Percentiles rank a stretch among this genome's conserved stretches.
Conservation (phyloP, 2,797 vertebrate genomes). For the Peromyscus nudipes region DNA sequence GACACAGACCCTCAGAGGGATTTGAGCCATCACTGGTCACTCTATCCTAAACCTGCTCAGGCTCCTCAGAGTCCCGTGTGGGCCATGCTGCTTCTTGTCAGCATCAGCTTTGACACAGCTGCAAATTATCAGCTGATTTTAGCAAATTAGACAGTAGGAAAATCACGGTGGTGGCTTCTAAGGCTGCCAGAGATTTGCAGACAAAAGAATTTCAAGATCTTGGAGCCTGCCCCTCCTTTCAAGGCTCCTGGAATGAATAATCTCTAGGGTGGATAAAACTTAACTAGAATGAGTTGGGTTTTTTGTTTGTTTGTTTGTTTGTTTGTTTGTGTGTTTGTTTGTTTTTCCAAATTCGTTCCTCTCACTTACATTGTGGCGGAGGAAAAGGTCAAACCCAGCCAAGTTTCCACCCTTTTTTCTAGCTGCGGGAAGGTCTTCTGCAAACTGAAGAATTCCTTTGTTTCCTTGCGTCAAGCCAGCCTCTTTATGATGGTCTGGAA, state of each 20-base stretch:
- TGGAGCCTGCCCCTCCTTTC: not conserved
- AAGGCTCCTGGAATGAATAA: not conserved
- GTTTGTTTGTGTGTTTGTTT: too few relatives aligned
- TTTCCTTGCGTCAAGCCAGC: not conserved
- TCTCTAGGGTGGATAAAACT: not conserved
- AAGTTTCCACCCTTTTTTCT: not conserved
- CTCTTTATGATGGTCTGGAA: slow-evolving; percentile 3
- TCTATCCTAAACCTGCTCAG: not conserved
- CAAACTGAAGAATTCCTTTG: not conserved
- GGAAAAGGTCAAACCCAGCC: not conserved
- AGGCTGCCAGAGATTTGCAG: not conserved
- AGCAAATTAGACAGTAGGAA: not conserved
- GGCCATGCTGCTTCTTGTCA: not conserved
- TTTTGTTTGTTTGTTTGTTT: not conserved
- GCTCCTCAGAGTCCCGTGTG: not conserved
- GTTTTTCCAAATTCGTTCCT: not conserved
- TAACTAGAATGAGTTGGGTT: not conserved
- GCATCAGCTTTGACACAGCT: not conserved
- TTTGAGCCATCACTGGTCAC: not conserved
- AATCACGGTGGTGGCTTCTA: not conserved
- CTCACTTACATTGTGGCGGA: not conserved
- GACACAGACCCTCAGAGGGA: not conserved
- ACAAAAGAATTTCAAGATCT: not conserved
- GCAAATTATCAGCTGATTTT: not conserved
- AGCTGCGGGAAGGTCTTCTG: not conserved